Evolutionary conservation across 2,113 vertebrate species (phyloP).

Genomic region (Misgurnus mizolepis): DNA sequence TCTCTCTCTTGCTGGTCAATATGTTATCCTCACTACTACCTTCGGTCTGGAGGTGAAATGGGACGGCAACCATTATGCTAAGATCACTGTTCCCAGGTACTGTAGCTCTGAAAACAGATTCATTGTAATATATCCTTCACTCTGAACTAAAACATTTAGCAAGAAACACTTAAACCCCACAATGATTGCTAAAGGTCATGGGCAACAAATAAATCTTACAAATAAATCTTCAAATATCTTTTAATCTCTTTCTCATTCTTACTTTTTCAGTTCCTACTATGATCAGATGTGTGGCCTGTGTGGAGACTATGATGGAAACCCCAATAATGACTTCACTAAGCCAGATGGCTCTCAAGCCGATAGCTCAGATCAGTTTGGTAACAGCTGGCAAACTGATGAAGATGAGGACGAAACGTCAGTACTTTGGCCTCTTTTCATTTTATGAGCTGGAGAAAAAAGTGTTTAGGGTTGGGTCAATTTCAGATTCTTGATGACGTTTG

Average conservation of each 20-base stretch:
- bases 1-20: conserved; percentile 75
- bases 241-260: not conserved
- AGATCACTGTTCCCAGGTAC: conserved; percentile 74
- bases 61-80: conserved; percentile 81
- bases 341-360: conserved; percentile 63
- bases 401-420: conserved; percentile 75
- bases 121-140: not conserved
- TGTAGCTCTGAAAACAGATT: not conserved
- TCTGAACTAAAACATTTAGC: not conserved
- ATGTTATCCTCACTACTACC: conserved; percentile 72
- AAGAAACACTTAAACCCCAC: not conserved
- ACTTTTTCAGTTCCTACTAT: conserved; percentile 67
- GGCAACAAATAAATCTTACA: too few species aligned
- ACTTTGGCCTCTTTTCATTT: not conserved
- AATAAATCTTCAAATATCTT: not conserved
- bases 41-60: conserved; percentile 79
- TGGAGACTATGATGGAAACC: conserved; percentile 76
- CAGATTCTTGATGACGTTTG: too few species aligned
- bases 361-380: conserved; percentile 70
- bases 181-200: not conserved
- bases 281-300: conserved; percentile 81
- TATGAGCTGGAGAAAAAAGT: not conserved
- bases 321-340: conserved; percentile 74
- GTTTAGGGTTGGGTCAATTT: not conserved
- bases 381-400: conserved; percentile 76